Evolutionary conservation across 2,113 vertebrate genomes (phyloP).

Genomic region (Pterocles gutturalis): DNA sequence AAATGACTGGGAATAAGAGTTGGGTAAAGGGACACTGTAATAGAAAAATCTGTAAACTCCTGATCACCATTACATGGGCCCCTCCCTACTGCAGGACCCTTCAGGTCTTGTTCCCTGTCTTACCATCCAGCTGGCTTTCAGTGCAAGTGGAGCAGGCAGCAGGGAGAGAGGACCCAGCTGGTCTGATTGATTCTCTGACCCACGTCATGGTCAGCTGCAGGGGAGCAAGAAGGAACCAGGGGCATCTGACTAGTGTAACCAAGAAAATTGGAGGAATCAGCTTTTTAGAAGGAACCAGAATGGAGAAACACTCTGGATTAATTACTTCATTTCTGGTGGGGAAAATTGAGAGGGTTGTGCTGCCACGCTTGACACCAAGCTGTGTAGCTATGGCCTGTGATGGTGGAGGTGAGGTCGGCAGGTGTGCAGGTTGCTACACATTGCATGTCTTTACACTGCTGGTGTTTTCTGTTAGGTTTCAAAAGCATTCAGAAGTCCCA

Average conservation of each 20-base stretch:
- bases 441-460: not conserved
- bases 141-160: not conserved
- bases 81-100: not conserved
- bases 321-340: not conserved
- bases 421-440: not conserved
- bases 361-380: not conserved
- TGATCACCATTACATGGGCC: not conserved
- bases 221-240: not conserved
- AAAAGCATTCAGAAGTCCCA: not conserved
- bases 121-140: not conserved
- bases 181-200: not conserved
- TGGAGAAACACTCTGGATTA: not conserved
- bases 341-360: not conserved
- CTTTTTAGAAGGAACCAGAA: not conserved
- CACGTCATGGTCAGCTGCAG: not conserved
- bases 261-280: not conserved
- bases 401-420: not conserved
- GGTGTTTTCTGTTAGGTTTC: not conserved
- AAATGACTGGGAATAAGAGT: not conserved
- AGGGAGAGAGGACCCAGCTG: not conserved
- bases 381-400: not conserved
- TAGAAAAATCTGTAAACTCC: not conserved
- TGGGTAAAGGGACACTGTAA: not conserved
- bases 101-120: fast-evolving
- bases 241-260: not conserved